Percentiles rank a stretch among this genome's conserved stretches.
Conservation (phyloP, 2,888 invertebrate species). For the Zonitis immaculata region DNA sequence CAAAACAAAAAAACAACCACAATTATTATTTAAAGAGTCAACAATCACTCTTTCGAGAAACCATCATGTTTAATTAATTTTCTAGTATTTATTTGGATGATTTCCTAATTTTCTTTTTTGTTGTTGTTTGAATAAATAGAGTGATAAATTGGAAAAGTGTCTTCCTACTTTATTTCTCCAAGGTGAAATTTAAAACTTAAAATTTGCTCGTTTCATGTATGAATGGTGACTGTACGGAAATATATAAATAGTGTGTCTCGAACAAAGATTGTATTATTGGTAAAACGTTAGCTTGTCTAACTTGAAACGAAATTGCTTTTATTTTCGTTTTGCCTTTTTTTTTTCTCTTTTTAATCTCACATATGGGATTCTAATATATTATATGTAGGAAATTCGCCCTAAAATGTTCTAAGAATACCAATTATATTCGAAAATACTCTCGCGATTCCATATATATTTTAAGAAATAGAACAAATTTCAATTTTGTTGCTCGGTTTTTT, state of each 20-base stretch:
- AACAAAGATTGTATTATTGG: background rate
- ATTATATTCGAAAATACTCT: slow-evolving; percentile 15
- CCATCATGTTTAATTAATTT: background rate
- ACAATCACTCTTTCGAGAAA: too few relatives aligned
- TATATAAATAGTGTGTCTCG: background rate
- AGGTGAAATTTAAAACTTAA: background rate
- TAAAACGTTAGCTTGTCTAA: slow-evolving; percentile 1
- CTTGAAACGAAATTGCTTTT: slow-evolving; percentile 3
- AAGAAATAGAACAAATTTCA: slow-evolving; percentile 14
- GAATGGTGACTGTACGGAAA: background rate
- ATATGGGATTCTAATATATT: slow-evolving; percentile 11
- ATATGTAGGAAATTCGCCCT: slow-evolving; percentile 3
- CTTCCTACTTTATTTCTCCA: background rate
- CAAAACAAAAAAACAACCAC: too few relatives aligned
- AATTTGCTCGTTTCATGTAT: background rate
- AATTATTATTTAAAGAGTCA: too few relatives aligned
- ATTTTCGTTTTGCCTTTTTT: slow-evolving; percentile 1
- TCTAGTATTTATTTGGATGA: too few relatives aligned
- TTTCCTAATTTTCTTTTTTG: too few relatives aligned
- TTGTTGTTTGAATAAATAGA: too few relatives aligned
- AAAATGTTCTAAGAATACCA: slow-evolving; percentile 10
- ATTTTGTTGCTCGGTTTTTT: too few relatives aligned
- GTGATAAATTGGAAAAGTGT: background rate
- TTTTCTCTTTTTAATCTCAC: slow-evolving; percentile 12
- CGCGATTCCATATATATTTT: slow-evolving; percentile 1